Percentiles rank a stretch among this genome's conserved stretches.
phyloP scores from a whole-genome alignment of 2,113 vertebrate genomes.

The Tauraco erythrolophus region DNA sequence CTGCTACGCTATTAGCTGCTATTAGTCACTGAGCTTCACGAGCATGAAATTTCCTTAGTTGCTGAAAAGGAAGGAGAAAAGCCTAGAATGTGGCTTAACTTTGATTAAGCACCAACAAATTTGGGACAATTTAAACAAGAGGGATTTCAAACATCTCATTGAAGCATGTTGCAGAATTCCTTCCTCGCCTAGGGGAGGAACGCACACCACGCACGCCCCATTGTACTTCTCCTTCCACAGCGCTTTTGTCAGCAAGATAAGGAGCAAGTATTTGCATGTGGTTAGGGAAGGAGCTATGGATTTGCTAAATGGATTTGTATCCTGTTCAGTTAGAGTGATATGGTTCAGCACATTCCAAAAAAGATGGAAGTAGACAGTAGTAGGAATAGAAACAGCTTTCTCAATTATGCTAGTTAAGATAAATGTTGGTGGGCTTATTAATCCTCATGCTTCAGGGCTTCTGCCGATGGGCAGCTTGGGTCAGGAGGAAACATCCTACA shows the following conservation, averaged over 20 bases:
- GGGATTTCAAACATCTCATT: conserved; percentile 41
- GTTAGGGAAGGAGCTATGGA: conserved; percentile 52
- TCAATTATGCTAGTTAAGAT: conserved; percentile 63
- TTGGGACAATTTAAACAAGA: conserved; percentile 69
- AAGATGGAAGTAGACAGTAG: conserved; percentile 58
- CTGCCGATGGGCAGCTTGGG: conserved; percentile 21
- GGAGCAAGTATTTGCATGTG: conserved; percentile 42
- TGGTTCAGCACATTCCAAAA: conserved; percentile 45
- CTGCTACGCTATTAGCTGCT: conserved; percentile 56
- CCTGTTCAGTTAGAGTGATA: conserved; percentile 55
- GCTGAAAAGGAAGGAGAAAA: conserved; percentile 57
- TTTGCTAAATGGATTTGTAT: conserved; percentile 59
- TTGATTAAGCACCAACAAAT: conserved; percentile 70
- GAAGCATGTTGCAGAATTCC: conserved; percentile 54
- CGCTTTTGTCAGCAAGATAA: conserved; percentile 56
- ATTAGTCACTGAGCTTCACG: conserved; percentile 61
- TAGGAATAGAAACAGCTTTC: conserved; percentile 57
- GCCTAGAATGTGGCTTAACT: conserved; percentile 61
- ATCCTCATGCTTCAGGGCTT: conserved; percentile 61
- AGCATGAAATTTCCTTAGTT: conserved; percentile 62
- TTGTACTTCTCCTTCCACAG: conserved; percentile 41
- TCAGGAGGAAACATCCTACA: conserved; percentile 42
- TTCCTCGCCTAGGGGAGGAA: conserved; percentile 44
- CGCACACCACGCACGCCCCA: not conserved
- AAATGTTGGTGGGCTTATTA: conserved; percentile 50